These are phyloP conservation scores for Papilio dardanus DNA, from an alignment of 1,140 invertebrate genomes.

Conservation along the genomic window DNA sequence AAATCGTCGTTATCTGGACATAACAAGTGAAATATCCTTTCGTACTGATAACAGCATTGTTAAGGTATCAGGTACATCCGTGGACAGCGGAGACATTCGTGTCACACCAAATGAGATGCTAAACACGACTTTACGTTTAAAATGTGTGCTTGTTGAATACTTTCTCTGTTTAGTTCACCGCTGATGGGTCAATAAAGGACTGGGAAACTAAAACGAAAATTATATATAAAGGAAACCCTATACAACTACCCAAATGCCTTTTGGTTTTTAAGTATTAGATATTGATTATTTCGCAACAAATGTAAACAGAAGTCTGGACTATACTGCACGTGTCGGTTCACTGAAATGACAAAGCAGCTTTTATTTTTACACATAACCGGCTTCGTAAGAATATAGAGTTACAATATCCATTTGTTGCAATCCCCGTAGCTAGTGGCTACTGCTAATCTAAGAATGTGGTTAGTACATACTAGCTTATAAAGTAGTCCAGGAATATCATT, in stretches of 20 bases:
- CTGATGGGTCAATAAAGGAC: background rate
- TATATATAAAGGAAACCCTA: too few relatives aligned
- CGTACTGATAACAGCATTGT: conserved; percentile 9
- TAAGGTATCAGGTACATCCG: background rate
- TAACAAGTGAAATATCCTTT: background rate
- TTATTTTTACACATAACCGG: background rate
- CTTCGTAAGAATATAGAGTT: background rate
- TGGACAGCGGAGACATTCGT: conserved; percentile 11
- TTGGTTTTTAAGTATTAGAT: too few relatives aligned
- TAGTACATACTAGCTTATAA: conserved; percentile 35
- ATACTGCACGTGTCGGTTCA: too few relatives aligned
- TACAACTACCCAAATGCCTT: too few relatives aligned
- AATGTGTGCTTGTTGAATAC: background rate
- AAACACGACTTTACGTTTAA: background rate
- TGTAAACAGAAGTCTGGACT: too few relatives aligned
- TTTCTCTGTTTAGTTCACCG: conserved; percentile 15
- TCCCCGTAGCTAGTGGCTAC: background rate
- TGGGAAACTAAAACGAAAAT: background rate
- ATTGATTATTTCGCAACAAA: too few relatives aligned
- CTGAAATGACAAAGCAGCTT: background rate
- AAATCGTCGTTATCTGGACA: conserved; percentile 2
- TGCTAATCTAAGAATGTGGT: background rate
- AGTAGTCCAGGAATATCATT: conserved; percentile 55
- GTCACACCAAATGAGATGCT: conserved; percentile 27
- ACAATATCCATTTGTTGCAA: conserved; percentile 1